These are phyloP conservation scores for Dexiosoma caninum DNA, from an alignment of 2,888 invertebrate genomes.

Conservation along the genomic window DNA sequence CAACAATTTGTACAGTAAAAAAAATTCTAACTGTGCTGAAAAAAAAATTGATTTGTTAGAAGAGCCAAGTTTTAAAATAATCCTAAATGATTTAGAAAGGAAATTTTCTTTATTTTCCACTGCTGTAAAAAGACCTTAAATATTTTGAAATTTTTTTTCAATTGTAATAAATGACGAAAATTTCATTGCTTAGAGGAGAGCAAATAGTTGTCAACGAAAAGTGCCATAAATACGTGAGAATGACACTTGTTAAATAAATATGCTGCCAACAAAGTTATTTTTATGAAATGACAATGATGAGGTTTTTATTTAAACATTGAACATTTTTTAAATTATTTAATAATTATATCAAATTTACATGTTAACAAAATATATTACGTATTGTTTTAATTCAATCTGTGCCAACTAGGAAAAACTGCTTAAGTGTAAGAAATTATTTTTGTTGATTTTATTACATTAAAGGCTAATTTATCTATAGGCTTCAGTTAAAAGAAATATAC, in stretches of 20 bases:
- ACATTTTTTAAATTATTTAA: neutral
- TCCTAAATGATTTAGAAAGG: no score
- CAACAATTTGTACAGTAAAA: neutral
- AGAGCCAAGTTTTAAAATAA: no score
- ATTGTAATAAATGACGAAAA: neutral
- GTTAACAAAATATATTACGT: constrained; percentile 4
- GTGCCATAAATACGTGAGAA: constrained; percentile 7
- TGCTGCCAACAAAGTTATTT: neutral
- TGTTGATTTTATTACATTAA: no score
- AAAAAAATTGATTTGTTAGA: no score
- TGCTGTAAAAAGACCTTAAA: no score
- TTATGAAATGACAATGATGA: neutral
- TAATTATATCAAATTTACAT: neutral
- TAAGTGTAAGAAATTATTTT: no score
- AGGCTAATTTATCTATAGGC: no score
- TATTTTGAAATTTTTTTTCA: no score
- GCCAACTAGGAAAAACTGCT: no score
- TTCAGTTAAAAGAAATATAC: no score
- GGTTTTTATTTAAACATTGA: neutral
- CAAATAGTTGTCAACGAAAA: neutral
- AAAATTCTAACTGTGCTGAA: no score
- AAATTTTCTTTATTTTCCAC: no score
- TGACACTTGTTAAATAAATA: constrained; percentile 19
- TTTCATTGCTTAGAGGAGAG: neutral
- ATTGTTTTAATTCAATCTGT: neutral